Evolutionary conservation across 1,140 invertebrate species (phyloP).

Genomic region (Apis dorsata): DNA sequence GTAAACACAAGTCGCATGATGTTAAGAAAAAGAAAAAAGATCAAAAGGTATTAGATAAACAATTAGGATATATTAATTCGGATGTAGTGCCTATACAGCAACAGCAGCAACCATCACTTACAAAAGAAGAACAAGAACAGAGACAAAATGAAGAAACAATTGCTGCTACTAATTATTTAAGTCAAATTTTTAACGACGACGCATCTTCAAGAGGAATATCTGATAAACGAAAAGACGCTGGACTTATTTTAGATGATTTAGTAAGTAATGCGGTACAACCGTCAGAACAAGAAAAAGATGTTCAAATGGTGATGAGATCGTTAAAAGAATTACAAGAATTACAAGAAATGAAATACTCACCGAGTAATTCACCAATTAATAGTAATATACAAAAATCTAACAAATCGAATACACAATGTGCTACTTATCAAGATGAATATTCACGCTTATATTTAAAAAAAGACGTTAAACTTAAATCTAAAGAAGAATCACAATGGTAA

Average conservation of each 20-base stretch:
- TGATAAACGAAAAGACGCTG: constrained; percentile 65
- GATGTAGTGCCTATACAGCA: constrained; percentile 58
- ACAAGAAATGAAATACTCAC: constrained; percentile 72
- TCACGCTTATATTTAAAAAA: constrained; percentile 73
- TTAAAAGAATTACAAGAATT: constrained; percentile 73
- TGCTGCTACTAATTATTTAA: constrained; percentile 79
- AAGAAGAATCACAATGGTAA: constrained; percentile 75
- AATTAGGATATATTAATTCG: constrained; percentile 47
- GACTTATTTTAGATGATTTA: constrained; percentile 60
- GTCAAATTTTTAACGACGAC: constrained; percentile 79
- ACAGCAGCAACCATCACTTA: constrained; percentile 43
- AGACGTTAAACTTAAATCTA: constrained; percentile 72
- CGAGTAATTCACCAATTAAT: constrained; percentile 71
- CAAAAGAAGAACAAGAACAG: constrained; percentile 75
- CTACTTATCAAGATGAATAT: constrained; percentile 72
- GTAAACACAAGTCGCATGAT: constrained; percentile 70
- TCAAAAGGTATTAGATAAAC: constrained; percentile 61
- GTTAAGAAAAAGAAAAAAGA: constrained; percentile 69
- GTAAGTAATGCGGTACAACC: constrained; percentile 58
- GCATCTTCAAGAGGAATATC: constrained; percentile 44
- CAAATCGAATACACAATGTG: constrained; percentile 69
- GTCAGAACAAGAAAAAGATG: constrained; percentile 74
- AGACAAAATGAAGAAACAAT: constrained; percentile 77
- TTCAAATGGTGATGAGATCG: constrained; percentile 76
- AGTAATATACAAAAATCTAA: constrained; percentile 62